Base-by-base conservation (phyloP, 2,797 vertebrate genomes). In the Xenentodon cancila region DNA sequence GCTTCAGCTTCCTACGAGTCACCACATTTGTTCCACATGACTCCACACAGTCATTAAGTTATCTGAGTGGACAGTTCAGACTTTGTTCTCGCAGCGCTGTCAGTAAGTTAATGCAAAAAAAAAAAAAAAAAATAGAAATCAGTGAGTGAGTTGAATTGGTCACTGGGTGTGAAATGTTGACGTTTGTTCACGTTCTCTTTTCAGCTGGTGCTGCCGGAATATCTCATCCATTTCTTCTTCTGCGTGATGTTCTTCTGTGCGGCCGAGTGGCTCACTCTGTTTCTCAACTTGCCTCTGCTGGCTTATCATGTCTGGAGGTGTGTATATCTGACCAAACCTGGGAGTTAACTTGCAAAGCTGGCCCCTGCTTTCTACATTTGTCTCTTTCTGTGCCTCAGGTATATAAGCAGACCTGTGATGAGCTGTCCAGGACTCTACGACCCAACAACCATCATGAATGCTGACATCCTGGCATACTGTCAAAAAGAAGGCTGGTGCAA, bases 401-500 rank as follows among this genome's bases (percentile, higher is more conserved):
- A 90, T 58, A 86, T 75, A 95, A 98, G 95, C 78, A 91, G 98
- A 80, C 98, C 98, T 0, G 95, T 99, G 87, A 99, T 99, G 98
- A 99, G 98, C 21, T 93, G 95, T 71, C 98, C 97, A 0, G 98
- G 98, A 52, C 96, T 99, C 44, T 99, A 99, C 27, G 98, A 99
- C 75, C 97, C 98, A 0, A 99, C 98, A 2, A 99, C 98, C 83
- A 99, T 99, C 90, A 99, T 99, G 98, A 99, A 99, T 7, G 97
- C 98, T 50, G 98, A 99, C 86, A 97, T 99, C 87, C 89, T 99
- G 92, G 98, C 97, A 3, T 99, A 96, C 89, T 99, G 98, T 95
- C 97, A 99, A 94, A 99, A 99, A 87, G 98, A 99, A 87, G 97
- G 97, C 89, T 99, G 98, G 98, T 99, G 98, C 92, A 99, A 99